Evolutionary conservation across 1,140 invertebrate species (phyloP), one percentile per base, ranked within the genome.

Genomic region (Drosophila repleta): DNA sequence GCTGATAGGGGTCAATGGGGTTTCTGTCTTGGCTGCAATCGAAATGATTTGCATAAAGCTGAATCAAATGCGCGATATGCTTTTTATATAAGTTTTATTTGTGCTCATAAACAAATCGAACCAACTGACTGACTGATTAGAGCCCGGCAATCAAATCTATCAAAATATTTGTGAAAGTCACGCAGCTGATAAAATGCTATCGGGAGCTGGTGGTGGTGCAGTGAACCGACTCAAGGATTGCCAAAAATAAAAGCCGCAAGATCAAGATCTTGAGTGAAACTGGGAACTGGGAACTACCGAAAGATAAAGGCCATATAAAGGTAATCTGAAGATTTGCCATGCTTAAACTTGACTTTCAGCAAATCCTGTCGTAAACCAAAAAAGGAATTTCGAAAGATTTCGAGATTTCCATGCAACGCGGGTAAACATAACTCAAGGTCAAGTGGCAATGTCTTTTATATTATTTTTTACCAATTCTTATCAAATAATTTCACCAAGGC

Each of bases 41-140:
- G 8, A 64, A 61, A 55, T 76, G 76, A 81, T 79, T 79, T 76
- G 49, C 79, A 66, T 29, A 46, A 61, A 74, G 13, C 45, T 29
- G 4, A 6, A 11, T 32, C 6, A 43, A 39, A 48, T 62, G 29
- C 43, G 53, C 39, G 18, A 18, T 21, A 43, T 3, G 48, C 11
- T 18, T 52, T 39, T 60, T 66, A 53, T 58, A 55, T 52, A 58
- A 70, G 0, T 20, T 65, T 64, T 15, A 45, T 1, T 26, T 26
- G 18, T 15, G 13, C 8, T 26, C 45, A 26, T 35, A 52, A 52
- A 46, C 10, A 46, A 20, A 13, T 20, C 18, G 18, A 46, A 24
- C 37, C 2, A 35, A 35, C 32, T 10, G 10, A 11, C 18, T 55
- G 63, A 67, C 55, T n/a, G n/a, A n/a, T n/a, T n/a, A n/a, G 60